These are phyloP conservation scores for Austrolebias charrua DNA, from an alignment of 2,797 vertebrate genomes.

Conservation along the genomic window DNA sequence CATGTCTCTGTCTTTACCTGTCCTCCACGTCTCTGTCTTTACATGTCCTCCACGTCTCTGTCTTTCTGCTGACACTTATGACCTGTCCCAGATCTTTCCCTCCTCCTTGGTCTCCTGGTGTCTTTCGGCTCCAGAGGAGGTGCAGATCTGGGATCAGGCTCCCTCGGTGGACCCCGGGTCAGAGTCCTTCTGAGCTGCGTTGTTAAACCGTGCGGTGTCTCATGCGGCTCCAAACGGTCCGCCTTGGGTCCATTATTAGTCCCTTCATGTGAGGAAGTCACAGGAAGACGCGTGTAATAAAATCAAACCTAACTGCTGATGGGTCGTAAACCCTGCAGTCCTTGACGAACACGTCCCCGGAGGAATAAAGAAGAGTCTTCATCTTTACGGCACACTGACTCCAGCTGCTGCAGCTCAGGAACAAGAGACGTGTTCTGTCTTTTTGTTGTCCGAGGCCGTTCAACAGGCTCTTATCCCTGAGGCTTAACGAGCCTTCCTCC, in stretches of 20 bases:
- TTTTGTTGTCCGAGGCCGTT: slow-evolving; percentile 2
- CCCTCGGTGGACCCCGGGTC: slow-evolving; percentile 13
- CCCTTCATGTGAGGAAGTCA: slow-evolving; percentile 3
- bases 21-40: slow-evolving; percentile 1
- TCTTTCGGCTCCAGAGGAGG: neutral
- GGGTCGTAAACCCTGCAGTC: neutral
- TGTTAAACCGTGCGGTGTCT: slow-evolving; percentile 1
- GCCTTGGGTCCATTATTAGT: slow-evolving; percentile 27
- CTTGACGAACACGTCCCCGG: neutral
- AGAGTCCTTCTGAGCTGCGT: slow-evolving; percentile 9
- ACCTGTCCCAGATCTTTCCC: slow-evolving; percentile 1
- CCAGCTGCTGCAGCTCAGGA: neutral
- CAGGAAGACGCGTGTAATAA: neutral
- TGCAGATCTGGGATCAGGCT: slow-evolving; percentile 27
- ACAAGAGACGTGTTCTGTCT: neutral
- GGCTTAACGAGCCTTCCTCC: neutral
- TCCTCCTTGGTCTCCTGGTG: too few species aligned
- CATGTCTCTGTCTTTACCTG: too few species aligned
- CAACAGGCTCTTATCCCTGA: slow-evolving; percentile 5
- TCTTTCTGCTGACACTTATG: slow-evolving; percentile 34
- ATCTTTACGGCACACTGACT: slow-evolving; percentile 15
- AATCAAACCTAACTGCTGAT: neutral
- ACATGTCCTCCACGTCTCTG: slow-evolving; percentile 40
- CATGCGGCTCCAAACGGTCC: slow-evolving; percentile 31
- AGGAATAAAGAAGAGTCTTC: slow-evolving; percentile 4